phyloP scores from a whole-genome alignment of 2,888 invertebrate genomes.

The Chrysolina americana region DNA sequence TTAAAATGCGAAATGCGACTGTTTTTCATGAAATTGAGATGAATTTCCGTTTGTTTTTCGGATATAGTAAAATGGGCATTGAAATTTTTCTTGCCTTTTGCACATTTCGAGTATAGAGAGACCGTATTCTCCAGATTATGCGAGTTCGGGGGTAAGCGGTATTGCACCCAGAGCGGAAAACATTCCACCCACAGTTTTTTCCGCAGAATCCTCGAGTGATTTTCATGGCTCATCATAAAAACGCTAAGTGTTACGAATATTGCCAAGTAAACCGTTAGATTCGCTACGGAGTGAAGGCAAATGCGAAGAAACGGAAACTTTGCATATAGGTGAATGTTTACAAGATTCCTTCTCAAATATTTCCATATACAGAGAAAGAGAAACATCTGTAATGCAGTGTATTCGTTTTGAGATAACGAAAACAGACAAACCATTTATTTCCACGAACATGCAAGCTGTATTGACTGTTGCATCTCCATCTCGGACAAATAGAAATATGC shows the following conservation, averaged over 20 bases:
- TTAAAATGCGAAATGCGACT: too few relatives aligned
- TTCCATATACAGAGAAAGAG: slow-evolving; percentile 28
- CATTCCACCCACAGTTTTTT: neutral
- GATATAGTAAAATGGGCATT: too few relatives aligned
- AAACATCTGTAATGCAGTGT: slow-evolving; percentile 32
- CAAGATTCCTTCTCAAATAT: slow-evolving; percentile 20
- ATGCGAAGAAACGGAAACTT: neutral
- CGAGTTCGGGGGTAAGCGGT: too few relatives aligned
- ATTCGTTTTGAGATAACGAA: slow-evolving; percentile 26
- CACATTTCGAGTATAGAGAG: too few relatives aligned
- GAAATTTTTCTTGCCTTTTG: too few relatives aligned
- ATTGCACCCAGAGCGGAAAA: neutral
- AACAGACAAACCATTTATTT: slow-evolving; percentile 30
- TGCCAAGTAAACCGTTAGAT: neutral
- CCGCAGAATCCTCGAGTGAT: neutral
- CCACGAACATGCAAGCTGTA: slow-evolving; percentile 30
- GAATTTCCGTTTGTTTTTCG: too few relatives aligned
- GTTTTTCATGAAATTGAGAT: too few relatives aligned
- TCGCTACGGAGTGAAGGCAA: neutral
- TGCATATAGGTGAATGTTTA: slow-evolving; percentile 23
- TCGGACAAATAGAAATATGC: slow-evolving; percentile 34
- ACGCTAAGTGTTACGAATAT: neutral
- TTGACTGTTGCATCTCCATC: slow-evolving; percentile 31
- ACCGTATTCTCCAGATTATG: too few relatives aligned
- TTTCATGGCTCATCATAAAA: slow-evolving; percentile 1